These are phyloP conservation scores for Vanessa tameamea DNA, from an alignment of 1,140 invertebrate genomes.

Conservation along the genomic window DNA sequence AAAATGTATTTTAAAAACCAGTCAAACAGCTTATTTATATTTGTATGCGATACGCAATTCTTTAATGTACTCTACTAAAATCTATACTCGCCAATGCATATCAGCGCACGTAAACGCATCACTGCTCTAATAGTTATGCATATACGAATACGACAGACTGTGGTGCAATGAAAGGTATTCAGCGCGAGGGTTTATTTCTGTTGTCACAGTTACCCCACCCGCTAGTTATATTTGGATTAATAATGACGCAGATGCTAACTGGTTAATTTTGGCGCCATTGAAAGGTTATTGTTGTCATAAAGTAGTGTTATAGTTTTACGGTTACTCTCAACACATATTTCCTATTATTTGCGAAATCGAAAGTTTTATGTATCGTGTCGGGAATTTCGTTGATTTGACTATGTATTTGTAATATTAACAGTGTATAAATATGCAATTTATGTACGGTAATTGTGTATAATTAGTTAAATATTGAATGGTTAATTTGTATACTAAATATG, in stretches of 20 bases:
- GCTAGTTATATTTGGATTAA: slow-evolving; percentile 71
- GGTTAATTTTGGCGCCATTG: slow-evolving; percentile 64
- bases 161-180: slow-evolving; percentile 62
- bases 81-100: neutral
- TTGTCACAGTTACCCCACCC: slow-evolving; percentile 66
- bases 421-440: no score
- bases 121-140: slow-evolving; percentile 23
- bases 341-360: slow-evolving; percentile 16
- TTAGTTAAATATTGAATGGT: no score
- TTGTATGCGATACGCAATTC: no score
- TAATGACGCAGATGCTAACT: slow-evolving; percentile 72
- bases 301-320: slow-evolving; percentile 28
- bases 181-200: slow-evolving; percentile 73
- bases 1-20: no score
- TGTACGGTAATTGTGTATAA: no score
- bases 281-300: slow-evolving; percentile 63
- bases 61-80: no score
- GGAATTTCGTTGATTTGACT: neutral
- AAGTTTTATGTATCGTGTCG: neutral
- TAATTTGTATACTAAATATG: no score
- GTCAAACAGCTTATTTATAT: no score
- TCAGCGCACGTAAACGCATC: slow-evolving; percentile 3
- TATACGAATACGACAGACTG: slow-evolving; percentile 53
- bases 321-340: slow-evolving; percentile 13
- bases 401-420: no score